Base-by-base conservation (phyloP, 2,113 vertebrate species). In the Fregetta grallaria region DNA sequence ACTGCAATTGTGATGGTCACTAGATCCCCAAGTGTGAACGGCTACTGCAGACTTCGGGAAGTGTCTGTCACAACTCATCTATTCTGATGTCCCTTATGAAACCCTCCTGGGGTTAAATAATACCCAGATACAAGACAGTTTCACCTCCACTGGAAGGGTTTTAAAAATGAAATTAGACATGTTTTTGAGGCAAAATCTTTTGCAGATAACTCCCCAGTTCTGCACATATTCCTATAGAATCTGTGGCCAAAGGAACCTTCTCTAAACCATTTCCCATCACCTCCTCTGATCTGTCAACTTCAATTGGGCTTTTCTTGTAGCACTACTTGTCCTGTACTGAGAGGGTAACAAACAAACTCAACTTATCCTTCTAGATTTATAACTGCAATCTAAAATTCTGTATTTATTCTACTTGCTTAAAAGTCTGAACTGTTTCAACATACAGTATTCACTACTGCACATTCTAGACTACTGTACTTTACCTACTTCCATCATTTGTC, bases 101-200 rank as follows among this genome's bases (percentile, higher is more conserved):
- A 94, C 95, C 96, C 98, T 98, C 97, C 97, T 96, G 94, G 96
- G 97, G 91, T 97, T 90, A 95, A 97, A 96, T 96, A 97, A 97
- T 97, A 95, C 92, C 94, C 95, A 97, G 96, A 98, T 96, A 97
- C 96, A 97, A 98, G 97, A 96, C 97, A 36, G 75, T 89, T 98
- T 98, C 98, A 98, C 98, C 98, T 98, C 97, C 95, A 96, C 96
- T 97, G 94, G 96, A 97, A 98, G 95, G 80, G 83, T 96, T 98
- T 97, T 96, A 92, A 97, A 98, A 98, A 98, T 98, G 97, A 97
- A 98, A 98, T 98, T 97, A 98, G 98, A 98, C 98, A 98, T 98
- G 98, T 86, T 98, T 98, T 97, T 97, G 97, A 98, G 98, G 98
- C 98, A 98, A 98, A 98, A 97, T 96, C 92, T 97, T 98, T 84